phyloP scores from a whole-genome alignment of 1,140 invertebrate genomes.

The Nymphalis io region DNA sequence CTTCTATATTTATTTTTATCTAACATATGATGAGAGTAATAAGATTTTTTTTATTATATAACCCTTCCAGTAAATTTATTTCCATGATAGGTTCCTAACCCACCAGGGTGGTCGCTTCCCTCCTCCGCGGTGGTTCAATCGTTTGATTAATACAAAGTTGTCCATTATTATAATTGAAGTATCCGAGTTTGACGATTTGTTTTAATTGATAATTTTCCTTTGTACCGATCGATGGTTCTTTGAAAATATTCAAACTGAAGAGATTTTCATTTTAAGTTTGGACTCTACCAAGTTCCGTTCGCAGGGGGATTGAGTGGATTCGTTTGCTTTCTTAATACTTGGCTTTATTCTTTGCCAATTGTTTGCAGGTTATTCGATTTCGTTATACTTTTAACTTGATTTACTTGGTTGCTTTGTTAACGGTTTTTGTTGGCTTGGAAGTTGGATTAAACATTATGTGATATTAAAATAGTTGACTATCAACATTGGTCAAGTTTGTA shows the following conservation, averaged over 20 bases:
- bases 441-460: too few relatives aligned
- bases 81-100: not conserved
- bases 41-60: too few relatives aligned
- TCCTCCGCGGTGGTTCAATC: conserved; percentile 46
- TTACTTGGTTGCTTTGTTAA: not conserved
- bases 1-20: too few relatives aligned
- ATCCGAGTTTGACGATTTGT: conserved; percentile 51
- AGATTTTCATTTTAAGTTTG: conserved; percentile 20
- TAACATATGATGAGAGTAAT: too few relatives aligned
- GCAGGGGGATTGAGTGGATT: not conserved
- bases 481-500: too few relatives aligned
- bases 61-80: not conserved
- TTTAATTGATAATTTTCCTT: conserved; percentile 47
- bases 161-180: conserved; percentile 68
- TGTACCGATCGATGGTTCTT: conserved; percentile 35
- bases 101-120: conserved; percentile 19
- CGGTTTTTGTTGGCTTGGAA: too few relatives aligned
- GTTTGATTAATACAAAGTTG: conserved; percentile 68
- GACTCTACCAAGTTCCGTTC: conserved; percentile 4
- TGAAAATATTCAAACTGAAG: conserved; percentile 30
- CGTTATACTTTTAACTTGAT: not conserved
- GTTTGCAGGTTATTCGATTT: not conserved
- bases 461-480: too few relatives aligned
- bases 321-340: not conserved
- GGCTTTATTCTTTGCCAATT: conserved; percentile 6